These are phyloP conservation scores for Sturmia bella DNA, from an alignment of 2,888 invertebrate genomes.

Conservation along the genomic window DNA sequence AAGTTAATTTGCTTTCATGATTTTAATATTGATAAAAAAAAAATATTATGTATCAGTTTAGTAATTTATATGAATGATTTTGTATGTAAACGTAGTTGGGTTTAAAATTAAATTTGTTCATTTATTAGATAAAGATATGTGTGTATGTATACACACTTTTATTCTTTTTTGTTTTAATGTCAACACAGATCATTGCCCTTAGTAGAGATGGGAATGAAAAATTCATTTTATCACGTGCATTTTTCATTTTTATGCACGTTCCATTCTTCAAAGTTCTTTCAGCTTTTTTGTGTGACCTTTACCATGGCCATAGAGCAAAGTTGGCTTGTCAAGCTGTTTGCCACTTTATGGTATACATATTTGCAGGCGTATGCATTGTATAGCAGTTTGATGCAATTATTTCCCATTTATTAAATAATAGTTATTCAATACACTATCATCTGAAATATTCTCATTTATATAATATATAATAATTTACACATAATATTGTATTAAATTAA, in stretches of 20 bases:
- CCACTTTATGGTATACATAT: not conserved
- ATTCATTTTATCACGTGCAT: slow-evolving; percentile 61
- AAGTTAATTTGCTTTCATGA: too few relatives aligned
- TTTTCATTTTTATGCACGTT: slow-evolving; percentile 54
- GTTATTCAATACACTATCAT: too few relatives aligned
- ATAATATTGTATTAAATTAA: too few relatives aligned
- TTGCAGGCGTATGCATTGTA: too few relatives aligned
- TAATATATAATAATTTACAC: too few relatives aligned
- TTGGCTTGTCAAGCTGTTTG: not conserved
- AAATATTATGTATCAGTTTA: too few relatives aligned
- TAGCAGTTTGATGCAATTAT: too few relatives aligned
- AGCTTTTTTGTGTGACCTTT: slow-evolving; percentile 47
- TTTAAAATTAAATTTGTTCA: slow-evolving; percentile 47
- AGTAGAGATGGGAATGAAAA: slow-evolving; percentile 58
- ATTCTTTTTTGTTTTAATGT: slow-evolving; percentile 42
- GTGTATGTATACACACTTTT: slow-evolving; percentile 17
- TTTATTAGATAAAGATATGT: slow-evolving; percentile 47
- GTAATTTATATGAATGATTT: not conserved
- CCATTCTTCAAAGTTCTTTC: slow-evolving; percentile 58
- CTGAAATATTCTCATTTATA: too few relatives aligned
- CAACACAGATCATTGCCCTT: slow-evolving; percentile 64
- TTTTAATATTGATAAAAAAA: too few relatives aligned
- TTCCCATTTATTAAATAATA: too few relatives aligned
- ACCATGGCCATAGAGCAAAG: not conserved
- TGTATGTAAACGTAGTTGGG: not conserved